Conservation (phyloP, 1,140 invertebrate species). For the Scaptomyza montana region DNA sequence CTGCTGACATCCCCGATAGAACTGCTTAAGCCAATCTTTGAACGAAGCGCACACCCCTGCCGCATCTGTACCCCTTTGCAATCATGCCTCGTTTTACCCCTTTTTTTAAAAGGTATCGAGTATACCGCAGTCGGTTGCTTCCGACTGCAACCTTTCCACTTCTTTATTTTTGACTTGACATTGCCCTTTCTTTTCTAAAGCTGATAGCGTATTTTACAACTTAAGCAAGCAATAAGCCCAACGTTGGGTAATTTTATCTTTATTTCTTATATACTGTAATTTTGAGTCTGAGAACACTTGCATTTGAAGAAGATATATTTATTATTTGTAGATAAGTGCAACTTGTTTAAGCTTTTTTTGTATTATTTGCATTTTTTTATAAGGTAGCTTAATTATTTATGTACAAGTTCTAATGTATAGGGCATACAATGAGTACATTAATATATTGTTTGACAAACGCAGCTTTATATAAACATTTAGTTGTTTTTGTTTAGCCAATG, state of each 20-base stretch:
- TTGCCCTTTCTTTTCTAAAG: too few species aligned
- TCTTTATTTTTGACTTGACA: too few species aligned
- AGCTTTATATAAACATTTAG: slow-evolving; percentile 73
- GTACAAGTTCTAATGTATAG: slow-evolving; percentile 13
- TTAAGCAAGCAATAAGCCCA: too few species aligned
- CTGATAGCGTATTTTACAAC: too few species aligned
- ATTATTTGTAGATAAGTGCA: slow-evolving; percentile 71
- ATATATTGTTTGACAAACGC: slow-evolving; percentile 38
- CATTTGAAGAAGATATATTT: slow-evolving; percentile 40
- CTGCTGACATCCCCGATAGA: too few species aligned
- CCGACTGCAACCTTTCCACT: too few species aligned
- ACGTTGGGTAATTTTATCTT: slow-evolving; percentile 34
- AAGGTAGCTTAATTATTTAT: slow-evolving; percentile 14
- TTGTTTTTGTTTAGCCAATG: slow-evolving; percentile 60
- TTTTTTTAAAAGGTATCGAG: too few species aligned
- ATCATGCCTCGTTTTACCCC: too few species aligned
- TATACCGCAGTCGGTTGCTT: too few species aligned
- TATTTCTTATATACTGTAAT: slow-evolving; percentile 32
- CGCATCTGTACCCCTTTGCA: too few species aligned
- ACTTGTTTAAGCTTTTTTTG: slow-evolving; percentile 55
- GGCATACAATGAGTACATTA: slow-evolving; percentile 25
- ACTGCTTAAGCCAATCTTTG: too few species aligned
- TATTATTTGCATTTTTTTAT: slow-evolving; percentile 52
- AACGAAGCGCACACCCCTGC: too few species aligned
- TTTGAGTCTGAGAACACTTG: slow-evolving; percentile 29